Conservation (phyloP, 2,113 vertebrate species). For the Polypterus bichir region DNA sequence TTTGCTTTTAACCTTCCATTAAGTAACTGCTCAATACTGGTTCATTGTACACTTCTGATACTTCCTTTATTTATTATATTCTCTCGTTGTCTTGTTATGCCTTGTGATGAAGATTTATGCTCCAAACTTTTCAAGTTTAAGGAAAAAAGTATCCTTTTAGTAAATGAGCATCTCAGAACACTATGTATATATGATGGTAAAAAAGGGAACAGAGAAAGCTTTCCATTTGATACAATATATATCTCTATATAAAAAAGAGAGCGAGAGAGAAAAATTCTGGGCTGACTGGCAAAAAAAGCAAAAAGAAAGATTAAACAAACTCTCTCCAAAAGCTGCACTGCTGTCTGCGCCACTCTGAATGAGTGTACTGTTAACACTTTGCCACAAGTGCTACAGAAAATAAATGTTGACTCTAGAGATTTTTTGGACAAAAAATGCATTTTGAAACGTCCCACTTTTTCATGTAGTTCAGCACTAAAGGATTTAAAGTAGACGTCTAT, state of each 20-base stretch:
- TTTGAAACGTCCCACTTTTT: slow-evolving; percentile 25
- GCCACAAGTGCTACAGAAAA: slow-evolving; percentile 27
- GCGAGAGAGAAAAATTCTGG: slow-evolving; percentile 9
- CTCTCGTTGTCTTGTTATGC: not conserved
- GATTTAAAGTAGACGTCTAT: not conserved
- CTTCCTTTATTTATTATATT: too few relatives aligned
- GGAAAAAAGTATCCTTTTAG: slow-evolving; percentile 21
- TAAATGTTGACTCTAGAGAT: slow-evolving; percentile 40
- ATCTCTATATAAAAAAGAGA: slow-evolving; percentile 3
- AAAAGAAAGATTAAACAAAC: slow-evolving; percentile 20
- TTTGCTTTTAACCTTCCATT: slow-evolving; percentile 34
- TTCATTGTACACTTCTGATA: too few relatives aligned
- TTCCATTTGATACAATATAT: slow-evolving; percentile 9
- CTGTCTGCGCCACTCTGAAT: slow-evolving; percentile 36
- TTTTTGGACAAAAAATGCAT: slow-evolving; percentile 25
- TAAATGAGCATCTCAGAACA: slow-evolving; percentile 22
- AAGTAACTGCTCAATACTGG: slow-evolving; percentile 16
- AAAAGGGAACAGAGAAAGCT: slow-evolving; percentile 14
- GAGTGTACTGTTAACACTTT: slow-evolving; percentile 32
- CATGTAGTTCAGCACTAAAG: slow-evolving; percentile 20
- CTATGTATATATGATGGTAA: slow-evolving; percentile 27
- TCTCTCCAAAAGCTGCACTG: slow-evolving; percentile 19
- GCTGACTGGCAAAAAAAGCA: slow-evolving; percentile 26
- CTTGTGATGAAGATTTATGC: slow-evolving; percentile 23
- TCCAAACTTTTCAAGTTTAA: slow-evolving; percentile 34